A percentile compares a stretch with the other conserved stretches of the same genome.
Evolutionary conservation across 2,888 invertebrate species (phyloP).

Genomic region (Aspidiotus destructor): DNA sequence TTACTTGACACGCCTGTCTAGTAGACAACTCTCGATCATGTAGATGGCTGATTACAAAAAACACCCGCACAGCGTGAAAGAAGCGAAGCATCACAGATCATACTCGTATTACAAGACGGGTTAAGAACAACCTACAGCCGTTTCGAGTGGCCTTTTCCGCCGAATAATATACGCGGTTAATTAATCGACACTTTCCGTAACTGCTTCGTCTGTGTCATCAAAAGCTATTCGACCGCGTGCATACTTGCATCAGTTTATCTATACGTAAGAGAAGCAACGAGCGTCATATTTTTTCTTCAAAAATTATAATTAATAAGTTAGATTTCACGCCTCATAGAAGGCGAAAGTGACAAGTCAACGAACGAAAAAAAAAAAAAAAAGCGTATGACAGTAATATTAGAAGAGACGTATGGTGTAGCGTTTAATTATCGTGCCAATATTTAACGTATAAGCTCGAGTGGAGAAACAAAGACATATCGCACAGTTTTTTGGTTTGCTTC

Average conservation of each 20-base stretch:
- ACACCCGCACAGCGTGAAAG: too few relatives aligned
- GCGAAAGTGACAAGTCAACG: conserved; percentile 29
- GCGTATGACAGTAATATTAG: conserved; percentile 30
- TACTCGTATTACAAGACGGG: too few relatives aligned
- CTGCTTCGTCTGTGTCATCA: too few relatives aligned
- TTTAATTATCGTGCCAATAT: conserved; percentile 26
- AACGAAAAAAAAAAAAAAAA: conserved; percentile 7
- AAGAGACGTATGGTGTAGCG: conserved; percentile 11
- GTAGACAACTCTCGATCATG: too few relatives aligned
- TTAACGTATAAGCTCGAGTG: neutral
- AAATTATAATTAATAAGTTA: neutral
- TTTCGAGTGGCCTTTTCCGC: neutral
- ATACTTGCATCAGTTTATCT: too few relatives aligned
- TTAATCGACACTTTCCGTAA: too few relatives aligned
- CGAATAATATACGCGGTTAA: neutral
- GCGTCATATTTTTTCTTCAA: conserved; percentile 1
- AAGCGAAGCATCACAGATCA: too few relatives aligned
- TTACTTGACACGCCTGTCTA: too few relatives aligned
- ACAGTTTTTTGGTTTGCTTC: too few relatives aligned
- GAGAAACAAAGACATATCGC: conserved; percentile 1
- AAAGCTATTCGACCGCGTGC: too few relatives aligned
- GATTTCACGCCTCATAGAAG: neutral
- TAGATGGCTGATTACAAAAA: too few relatives aligned
- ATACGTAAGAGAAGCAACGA: neutral
- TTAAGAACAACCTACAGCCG: too few relatives aligned